Evolutionary conservation across 2,888 invertebrate genomes (phyloP).

Genomic region (Cenopis cana): DNA sequence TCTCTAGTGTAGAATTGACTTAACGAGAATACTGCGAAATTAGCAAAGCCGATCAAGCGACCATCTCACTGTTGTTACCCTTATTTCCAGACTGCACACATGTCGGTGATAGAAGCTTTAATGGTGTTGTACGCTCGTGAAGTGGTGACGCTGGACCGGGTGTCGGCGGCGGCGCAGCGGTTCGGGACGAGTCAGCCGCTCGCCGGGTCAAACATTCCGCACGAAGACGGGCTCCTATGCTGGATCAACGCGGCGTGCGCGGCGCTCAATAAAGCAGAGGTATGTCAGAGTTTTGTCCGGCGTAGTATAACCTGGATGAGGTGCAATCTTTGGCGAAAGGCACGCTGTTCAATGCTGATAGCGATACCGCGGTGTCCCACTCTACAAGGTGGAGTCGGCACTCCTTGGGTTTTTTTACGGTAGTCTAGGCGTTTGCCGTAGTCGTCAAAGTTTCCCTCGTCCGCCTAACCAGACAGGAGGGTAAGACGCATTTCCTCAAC

Average conservation of each 20-base stretch:
- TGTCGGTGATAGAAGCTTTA: slow-evolving; percentile 97
- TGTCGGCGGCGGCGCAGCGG: slow-evolving; percentile 93
- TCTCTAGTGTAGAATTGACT: background rate
- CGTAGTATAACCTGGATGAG: too few species aligned
- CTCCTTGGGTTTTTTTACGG: too few species aligned
- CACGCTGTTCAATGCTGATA: too few species aligned
- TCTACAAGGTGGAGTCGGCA: too few species aligned
- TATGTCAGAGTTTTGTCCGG: slow-evolving; percentile 47
- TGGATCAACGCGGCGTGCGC: slow-evolving; percentile 96
- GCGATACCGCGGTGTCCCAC: too few species aligned
- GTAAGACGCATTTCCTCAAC: too few species aligned
- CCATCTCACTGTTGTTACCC: slow-evolving; percentile 3
- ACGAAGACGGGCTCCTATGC: slow-evolving; percentile 93
- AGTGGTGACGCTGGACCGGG: slow-evolving; percentile 94
- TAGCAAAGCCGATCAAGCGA: too few species aligned
- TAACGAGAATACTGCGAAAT: background rate
- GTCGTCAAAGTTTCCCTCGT: too few species aligned
- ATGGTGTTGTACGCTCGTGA: slow-evolving; percentile 97
- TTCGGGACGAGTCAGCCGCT: slow-evolving; percentile 84
- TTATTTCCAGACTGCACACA: slow-evolving; percentile 93
- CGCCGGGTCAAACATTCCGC: slow-evolving; percentile 83
- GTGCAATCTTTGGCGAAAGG: too few species aligned
- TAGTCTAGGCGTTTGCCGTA: too few species aligned
- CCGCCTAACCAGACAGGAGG: too few species aligned
- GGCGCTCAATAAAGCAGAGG: slow-evolving; percentile 87